Base-by-base conservation (phyloP, 2,113 vertebrate genomes). In the Lanius collurio region DNA sequence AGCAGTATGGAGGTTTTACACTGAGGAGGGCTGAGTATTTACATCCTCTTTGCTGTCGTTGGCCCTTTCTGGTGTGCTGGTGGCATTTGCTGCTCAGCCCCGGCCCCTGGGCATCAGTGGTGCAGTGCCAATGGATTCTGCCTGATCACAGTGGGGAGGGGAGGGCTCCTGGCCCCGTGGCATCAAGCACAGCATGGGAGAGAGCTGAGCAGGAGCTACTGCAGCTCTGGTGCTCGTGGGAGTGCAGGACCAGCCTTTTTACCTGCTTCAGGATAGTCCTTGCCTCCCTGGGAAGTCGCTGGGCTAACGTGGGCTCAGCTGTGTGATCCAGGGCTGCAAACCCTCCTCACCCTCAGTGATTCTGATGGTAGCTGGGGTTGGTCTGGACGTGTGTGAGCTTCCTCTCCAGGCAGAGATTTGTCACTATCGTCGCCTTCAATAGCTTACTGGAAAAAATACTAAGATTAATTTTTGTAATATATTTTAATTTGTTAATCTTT, bases 401-500 rank as follows among this genome's bases (percentile, higher is more conserved):
- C 15, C 47, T 26, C 10, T 59, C 27, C 20, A 57, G 73, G 73
- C 63, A 87, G 57, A 75, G 75, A 62, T 94, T 93, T 50, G 41
- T 95, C 85, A 19, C 95, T 70, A 26, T 14, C 81, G 31, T 86
- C 3, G 8, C 60, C 31, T 78, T 78, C 64, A 86, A 88, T 19
- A 47, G 35, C 65, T 95, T 94, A 71, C 73, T 79, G 80, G 86
- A 79, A 93, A 87, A 93, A 71, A 68, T 28, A 50, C 3, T 39
- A 67, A 79, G 60, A 60, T 30, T 62, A 44, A 16, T 55, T 83
- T 71, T 78, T 83, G 24, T 31, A 46, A 86, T 92, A 21, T 75
- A 39, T 95, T 91, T 69, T 71, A 87, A 80, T 89, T 79, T 91
- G 63, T 47, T 73, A 31, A 73, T 89, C 26, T 83, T 93, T 88